Conservation (phyloP, 2,797 vertebrate genomes). For the Taeniopygia guttata region DNA sequence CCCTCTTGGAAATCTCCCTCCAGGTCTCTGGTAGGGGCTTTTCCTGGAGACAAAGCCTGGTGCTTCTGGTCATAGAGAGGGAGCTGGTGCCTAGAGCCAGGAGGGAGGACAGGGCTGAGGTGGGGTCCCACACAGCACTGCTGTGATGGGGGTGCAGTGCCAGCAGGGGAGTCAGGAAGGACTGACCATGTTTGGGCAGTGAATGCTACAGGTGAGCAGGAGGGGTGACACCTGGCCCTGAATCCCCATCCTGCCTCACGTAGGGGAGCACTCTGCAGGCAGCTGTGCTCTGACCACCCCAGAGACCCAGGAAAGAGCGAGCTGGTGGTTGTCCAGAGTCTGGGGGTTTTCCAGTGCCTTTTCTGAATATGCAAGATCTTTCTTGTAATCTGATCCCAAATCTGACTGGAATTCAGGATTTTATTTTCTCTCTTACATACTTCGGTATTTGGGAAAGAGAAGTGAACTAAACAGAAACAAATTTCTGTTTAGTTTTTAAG, state of each 20-base stretch:
- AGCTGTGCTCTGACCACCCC: not conserved
- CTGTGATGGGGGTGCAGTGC: not conserved
- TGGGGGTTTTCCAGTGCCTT: not conserved
- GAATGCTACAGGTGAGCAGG: not conserved
- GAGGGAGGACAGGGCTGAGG: not conserved
- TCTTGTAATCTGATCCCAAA: not conserved
- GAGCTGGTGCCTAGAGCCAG: not conserved
- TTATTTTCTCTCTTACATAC: not conserved
- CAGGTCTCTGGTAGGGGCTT: not conserved
- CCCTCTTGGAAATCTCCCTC: not conserved
- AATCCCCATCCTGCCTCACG: not conserved
- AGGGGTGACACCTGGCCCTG: accelerated
- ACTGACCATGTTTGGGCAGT: not conserved
- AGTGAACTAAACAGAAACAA: not conserved
- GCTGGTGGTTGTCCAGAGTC: not conserved
- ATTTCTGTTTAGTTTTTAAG: not conserved
- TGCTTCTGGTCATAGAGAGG: not conserved
- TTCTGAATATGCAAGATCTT: not conserved
- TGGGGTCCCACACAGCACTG: accelerated
- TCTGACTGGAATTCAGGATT: not conserved
- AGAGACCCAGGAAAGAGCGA: accelerated
- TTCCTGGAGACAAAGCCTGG: not conserved
- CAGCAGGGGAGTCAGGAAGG: not conserved
- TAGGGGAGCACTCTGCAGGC: accelerated
- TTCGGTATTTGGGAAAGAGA: not conserved